Conservation (phyloP, 2,797 vertebrate species). For the Anableps anableps region DNA sequence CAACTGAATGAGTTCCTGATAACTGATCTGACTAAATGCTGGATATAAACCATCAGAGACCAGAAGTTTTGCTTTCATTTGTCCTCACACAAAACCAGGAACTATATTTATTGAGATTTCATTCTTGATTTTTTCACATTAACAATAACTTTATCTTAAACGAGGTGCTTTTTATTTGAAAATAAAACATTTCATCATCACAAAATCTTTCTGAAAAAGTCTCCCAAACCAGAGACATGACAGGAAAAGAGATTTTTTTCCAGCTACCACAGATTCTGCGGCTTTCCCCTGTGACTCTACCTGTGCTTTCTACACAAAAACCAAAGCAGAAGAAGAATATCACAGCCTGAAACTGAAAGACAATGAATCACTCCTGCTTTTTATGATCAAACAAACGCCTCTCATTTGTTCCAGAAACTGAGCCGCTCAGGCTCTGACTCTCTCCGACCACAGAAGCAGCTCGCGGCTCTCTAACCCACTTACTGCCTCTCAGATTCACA, state of each 20-base stretch:
- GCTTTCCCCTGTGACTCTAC: conserved; percentile 11
- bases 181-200: background rate
- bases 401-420: conserved; percentile 68
- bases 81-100: background rate
- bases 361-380: conserved; percentile 56
- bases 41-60: background rate
- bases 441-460: conserved; percentile 31
- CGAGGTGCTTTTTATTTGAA: background rate
- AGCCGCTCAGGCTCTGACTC: conserved; percentile 24
- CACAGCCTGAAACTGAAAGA: conserved; percentile 49
- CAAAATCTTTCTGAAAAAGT: background rate
- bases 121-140: background rate
- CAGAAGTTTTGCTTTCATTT: background rate
- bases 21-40: background rate
- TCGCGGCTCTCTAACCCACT: conserved; percentile 39
- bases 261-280: background rate
- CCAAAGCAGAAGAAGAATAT: conserved; percentile 27
- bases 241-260: conserved; percentile 1
- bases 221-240: background rate
- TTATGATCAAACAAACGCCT: conserved; percentile 60
- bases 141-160: background rate
- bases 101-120: no score
- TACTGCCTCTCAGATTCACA: conserved; percentile 23
- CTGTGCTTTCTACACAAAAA: conserved; percentile 15
- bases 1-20: background rate